These are phyloP conservation scores for Macropis europaea DNA, from an alignment of 2,888 invertebrate genomes.

Conservation along the genomic window DNA sequence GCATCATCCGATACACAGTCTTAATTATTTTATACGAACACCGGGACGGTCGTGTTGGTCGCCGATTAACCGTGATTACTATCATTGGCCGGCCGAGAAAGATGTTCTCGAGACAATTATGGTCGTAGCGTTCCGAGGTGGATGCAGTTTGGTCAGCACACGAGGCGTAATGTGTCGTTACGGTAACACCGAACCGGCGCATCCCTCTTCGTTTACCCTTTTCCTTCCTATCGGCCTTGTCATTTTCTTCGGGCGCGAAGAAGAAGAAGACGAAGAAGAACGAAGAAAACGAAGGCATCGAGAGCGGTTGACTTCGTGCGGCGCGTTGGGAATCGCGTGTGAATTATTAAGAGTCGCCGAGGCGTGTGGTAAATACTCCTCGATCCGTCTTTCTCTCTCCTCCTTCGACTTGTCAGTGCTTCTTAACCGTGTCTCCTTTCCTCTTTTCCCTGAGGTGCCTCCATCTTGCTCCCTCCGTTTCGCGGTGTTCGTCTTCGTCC, in stretches of 20 bases:
- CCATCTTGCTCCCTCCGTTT: constrained; percentile 39
- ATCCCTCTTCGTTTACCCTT: not conserved
- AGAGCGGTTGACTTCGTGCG: constrained; percentile 38
- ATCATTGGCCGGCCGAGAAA: not conserved
- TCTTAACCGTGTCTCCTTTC: constrained; percentile 31
- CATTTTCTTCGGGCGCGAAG: constrained; percentile 44
- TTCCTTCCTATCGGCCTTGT: constrained; percentile 39
- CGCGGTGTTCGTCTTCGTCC: not conserved
- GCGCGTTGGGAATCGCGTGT: constrained; percentile 63
- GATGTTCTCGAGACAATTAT: not conserved
- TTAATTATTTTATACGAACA: not conserved
- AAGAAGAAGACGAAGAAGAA: constrained; percentile 35
- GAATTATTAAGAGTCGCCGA: constrained; percentile 72
- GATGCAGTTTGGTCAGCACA: not conserved
- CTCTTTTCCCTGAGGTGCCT: constrained; percentile 5
- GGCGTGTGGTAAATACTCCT: constrained; percentile 64
- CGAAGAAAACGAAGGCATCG: constrained; percentile 40
- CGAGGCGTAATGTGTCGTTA: constrained; percentile 3
- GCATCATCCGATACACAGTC: not conserved
- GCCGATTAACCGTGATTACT: constrained; percentile 9
- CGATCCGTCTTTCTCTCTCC: constrained; percentile 50
- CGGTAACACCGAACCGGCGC: constrained; percentile 1
- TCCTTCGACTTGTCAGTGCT: constrained; percentile 36
- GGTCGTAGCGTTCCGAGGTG: not conserved
- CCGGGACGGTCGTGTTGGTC: not conserved